These are phyloP conservation scores for Pantherophis alleghaniensis DNA, from an alignment of 2,797 vertebrate species.

Conservation along the genomic window DNA sequence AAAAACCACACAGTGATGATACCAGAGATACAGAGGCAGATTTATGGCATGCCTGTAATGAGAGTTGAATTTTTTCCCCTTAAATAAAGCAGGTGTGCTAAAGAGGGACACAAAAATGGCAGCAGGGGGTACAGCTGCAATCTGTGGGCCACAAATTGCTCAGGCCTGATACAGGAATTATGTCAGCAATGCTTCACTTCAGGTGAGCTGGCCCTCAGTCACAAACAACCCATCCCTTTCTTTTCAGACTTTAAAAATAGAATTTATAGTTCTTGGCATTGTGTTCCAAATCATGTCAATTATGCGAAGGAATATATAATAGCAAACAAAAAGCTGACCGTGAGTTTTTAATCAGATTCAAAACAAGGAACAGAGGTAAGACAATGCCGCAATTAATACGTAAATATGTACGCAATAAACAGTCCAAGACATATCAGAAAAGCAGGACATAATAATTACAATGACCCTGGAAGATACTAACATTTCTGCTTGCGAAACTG, in stretches of 20 bases:
- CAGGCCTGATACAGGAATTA: background rate
- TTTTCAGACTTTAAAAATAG: background rate
- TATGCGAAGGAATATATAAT: background rate
- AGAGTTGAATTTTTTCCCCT: background rate
- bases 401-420: slow-evolving; percentile 15
- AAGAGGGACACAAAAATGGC: background rate
- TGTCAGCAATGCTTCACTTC: background rate
- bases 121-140: background rate
- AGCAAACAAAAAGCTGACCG: background rate
- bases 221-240: background rate
- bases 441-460: slow-evolving; percentile 34
- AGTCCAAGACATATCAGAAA: slow-evolving; percentile 18
- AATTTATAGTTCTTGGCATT: background rate
- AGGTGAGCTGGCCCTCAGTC: background rate
- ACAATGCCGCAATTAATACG: background rate
- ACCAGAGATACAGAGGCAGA: background rate
- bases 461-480: slow-evolving; percentile 20
- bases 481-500: slow-evolving; percentile 46
- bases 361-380: background rate
- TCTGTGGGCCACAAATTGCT: background rate
- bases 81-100: background rate
- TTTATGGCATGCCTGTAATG: background rate
- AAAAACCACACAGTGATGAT: background rate
- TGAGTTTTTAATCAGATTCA: background rate
- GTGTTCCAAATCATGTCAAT: background rate